These are phyloP conservation scores for Montipora efflorescens DNA, from an alignment of 64 coral and sea anemone species.

Conservation along the genomic window DNA sequence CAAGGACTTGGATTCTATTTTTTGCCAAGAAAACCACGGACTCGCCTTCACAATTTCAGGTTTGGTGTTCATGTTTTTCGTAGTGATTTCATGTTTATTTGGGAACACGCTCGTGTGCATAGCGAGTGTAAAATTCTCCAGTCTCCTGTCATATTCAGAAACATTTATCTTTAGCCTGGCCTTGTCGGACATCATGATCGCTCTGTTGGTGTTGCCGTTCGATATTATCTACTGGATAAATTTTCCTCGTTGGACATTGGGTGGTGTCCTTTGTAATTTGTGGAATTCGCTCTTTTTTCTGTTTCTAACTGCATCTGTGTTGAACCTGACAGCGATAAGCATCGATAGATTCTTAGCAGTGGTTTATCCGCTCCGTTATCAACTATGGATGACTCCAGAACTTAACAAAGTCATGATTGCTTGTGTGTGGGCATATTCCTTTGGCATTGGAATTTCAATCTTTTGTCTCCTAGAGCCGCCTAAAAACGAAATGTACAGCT, in stretches of 20 bases:
- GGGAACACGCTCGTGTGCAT: slow-evolving; percentile 79
- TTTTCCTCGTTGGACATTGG: slow-evolving; percentile 86
- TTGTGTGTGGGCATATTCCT: slow-evolving; percentile 75
- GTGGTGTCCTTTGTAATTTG: slow-evolving; percentile 66
- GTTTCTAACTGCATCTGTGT: slow-evolving; percentile 81
- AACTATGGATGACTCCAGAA: slow-evolving; percentile 19
- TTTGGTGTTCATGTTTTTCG: slow-evolving; percentile 69
- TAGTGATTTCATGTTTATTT: slow-evolving; percentile 61
- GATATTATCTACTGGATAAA: slow-evolving; percentile 83
- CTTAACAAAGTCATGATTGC: slow-evolving; percentile 57
- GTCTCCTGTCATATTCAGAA: slow-evolving; percentile 71
- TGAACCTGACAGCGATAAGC: slow-evolving; percentile 84
- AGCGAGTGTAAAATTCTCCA: slow-evolving; percentile 63
- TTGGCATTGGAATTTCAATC: slow-evolving; percentile 40
- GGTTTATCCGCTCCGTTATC: slow-evolving; percentile 81
- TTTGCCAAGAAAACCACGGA: slow-evolving; percentile 61
- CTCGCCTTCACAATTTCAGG: slow-evolving; percentile 49
- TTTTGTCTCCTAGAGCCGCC: slow-evolving; percentile 76
- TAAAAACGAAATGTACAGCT: slow-evolving; percentile 63
- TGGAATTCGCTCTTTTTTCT: slow-evolving; percentile 93
- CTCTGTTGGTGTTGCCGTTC: slow-evolving; percentile 70
- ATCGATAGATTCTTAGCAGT: slow-evolving; percentile 83
- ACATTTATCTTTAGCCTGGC: slow-evolving; percentile 80
- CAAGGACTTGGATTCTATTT: not conserved
- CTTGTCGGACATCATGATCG: slow-evolving; percentile 83